phyloP scores from a whole-genome alignment of 1,140 invertebrate genomes.

The Bombus impatiens region DNA sequence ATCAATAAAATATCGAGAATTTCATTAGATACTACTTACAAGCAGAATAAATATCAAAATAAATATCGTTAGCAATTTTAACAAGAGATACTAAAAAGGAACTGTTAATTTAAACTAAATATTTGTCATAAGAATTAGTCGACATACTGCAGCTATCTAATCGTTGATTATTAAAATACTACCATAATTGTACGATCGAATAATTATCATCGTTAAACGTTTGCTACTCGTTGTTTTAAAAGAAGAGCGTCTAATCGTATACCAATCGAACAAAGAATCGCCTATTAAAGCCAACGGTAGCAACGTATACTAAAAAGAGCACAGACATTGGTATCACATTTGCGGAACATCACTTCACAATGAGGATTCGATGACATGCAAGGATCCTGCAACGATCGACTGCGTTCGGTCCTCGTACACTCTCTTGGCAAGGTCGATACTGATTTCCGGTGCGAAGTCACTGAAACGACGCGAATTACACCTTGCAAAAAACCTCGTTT shows the following conservation, averaged over 20 bases:
- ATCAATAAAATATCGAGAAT: neutral
- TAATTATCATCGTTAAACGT: too few species aligned
- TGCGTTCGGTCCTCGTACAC: conserved; percentile 15
- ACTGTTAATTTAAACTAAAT: neutral
- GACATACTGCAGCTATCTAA: neutral
- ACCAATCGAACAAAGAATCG: neutral
- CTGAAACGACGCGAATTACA: neutral
- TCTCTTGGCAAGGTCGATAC: neutral
- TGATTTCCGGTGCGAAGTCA: neutral
- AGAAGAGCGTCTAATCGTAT: neutral
- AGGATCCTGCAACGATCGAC: neutral
- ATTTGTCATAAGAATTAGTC: neutral
- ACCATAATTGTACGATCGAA: neutral
- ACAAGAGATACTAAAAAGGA: too few species aligned
- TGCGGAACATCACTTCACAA: conserved; percentile 33
- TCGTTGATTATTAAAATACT: neutral
- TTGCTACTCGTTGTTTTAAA: too few species aligned
- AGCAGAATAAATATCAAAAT: neutral
- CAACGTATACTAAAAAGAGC: neutral
- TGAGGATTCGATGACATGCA: conserved; percentile 8
- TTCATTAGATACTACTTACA: neutral
- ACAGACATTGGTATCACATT: conserved; percentile 22
- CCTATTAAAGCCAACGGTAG: neutral
- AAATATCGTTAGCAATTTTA: neutral
- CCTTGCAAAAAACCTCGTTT: neutral